These are phyloP conservation scores for Drosophila pectinifera DNA, from an alignment of 1,140 invertebrate species.

Conservation along the genomic window DNA sequence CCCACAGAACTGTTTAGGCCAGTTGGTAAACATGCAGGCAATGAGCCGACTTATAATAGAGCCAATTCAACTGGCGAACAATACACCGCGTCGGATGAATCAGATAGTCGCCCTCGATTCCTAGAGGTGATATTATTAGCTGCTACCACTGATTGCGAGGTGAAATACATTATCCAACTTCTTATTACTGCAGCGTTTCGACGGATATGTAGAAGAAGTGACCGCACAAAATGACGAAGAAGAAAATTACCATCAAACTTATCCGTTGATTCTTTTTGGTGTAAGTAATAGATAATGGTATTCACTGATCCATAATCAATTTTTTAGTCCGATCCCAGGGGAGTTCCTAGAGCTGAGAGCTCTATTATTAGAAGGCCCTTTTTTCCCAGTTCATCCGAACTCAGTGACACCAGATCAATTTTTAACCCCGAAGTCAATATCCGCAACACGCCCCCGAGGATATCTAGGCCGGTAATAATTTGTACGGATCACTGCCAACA, in stretches of 20 bases:
- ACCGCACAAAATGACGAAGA: not conserved
- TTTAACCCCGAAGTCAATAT: not conserved
- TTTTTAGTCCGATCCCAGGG: not conserved
- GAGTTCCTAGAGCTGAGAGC: not conserved
- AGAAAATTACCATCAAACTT: not conserved
- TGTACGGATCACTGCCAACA: not conserved
- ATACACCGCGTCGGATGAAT: not conserved
- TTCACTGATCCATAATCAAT: not conserved
- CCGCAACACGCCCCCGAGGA: not conserved
- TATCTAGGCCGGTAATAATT: constrained; percentile 1
- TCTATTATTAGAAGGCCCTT: not conserved
- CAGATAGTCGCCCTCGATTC: not conserved
- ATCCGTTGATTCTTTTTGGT: not conserved
- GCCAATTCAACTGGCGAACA: not conserved
- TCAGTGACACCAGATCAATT: not conserved
- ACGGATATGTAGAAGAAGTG: constrained; percentile 15
- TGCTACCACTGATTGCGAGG: not conserved
- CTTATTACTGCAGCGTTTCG: not conserved
- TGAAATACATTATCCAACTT: not conserved
- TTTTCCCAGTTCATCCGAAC: not conserved
- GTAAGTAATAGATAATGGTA: too few relatives aligned
- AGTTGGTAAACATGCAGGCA: not conserved
- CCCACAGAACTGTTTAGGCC: constrained; percentile 60
- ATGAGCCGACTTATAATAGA: not conserved
- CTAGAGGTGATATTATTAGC: not conserved